Evolutionary conservation across 2,797 vertebrate species (phyloP).

Genomic region (Trachops cirrhosus): DNA sequence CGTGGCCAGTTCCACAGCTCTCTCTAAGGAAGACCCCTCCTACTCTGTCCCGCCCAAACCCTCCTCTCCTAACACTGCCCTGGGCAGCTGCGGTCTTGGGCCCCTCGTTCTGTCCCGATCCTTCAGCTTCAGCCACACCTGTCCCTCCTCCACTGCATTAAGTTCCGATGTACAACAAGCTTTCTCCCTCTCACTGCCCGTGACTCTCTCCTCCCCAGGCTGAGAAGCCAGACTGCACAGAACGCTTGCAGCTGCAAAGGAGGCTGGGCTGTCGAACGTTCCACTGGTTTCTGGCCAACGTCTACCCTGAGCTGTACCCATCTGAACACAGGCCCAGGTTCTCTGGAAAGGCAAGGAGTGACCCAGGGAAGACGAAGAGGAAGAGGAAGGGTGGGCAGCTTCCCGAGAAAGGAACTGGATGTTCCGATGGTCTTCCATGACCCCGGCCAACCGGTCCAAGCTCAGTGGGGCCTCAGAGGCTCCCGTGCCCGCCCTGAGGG

Average conservation of each 20-base stretch:
- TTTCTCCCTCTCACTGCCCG: rapidly evolving
- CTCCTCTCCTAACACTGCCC: background rate
- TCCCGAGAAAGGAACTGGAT: background rate
- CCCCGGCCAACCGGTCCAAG: background rate
- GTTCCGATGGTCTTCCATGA: background rate
- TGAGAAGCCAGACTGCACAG: slow-evolving; percentile 86
- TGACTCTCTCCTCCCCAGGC: slow-evolving; percentile 77
- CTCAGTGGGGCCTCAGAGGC: background rate
- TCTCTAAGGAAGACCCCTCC: background rate
- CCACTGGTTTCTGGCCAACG: slow-evolving; percentile 90
- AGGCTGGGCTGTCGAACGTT: slow-evolving; percentile 88
- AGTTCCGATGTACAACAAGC: background rate
- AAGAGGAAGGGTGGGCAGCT: background rate
- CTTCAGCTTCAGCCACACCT: background rate
- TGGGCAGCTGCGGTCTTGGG: background rate
- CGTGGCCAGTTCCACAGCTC: background rate
- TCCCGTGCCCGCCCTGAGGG: too few relatives aligned
- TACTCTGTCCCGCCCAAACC: background rate
- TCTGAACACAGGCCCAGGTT: slow-evolving; percentile 80
- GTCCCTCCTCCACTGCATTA: rapidly evolving
- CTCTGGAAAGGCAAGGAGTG: slow-evolving; percentile 83
- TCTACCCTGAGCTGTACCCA: slow-evolving; percentile 88
- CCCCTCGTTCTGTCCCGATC: background rate
- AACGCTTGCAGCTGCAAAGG: slow-evolving; percentile 85
- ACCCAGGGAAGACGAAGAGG: background rate